Conservation (phyloP, 2,888 invertebrate genomes). For the Xestobium rufovillosum region DNA sequence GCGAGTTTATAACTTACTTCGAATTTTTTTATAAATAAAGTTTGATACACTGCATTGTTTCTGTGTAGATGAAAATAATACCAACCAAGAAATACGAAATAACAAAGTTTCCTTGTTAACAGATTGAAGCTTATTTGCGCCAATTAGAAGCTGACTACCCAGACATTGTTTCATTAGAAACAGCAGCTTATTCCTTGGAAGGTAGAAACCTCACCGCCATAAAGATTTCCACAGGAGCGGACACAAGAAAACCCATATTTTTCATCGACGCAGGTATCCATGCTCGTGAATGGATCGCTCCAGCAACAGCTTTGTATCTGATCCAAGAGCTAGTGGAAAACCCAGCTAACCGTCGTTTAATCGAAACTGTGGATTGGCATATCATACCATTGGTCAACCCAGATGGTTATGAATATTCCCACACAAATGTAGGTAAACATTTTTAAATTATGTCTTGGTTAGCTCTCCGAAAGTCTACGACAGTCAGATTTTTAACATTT, state of each 20-base stretch:
- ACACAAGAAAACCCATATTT: constrained; percentile 49
- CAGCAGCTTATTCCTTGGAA: constrained; percentile 54
- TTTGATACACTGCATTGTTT: too few species aligned
- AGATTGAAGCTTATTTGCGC: constrained; percentile 42
- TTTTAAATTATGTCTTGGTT: too few species aligned
- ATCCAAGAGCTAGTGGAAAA: constrained; percentile 58
- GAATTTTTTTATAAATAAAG: too few species aligned
- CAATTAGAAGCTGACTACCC: constrained; percentile 45
- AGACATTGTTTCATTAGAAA: constrained; percentile 46
- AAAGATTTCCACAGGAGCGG: constrained; percentile 49
- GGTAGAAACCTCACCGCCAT: constrained; percentile 51
- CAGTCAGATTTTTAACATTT: too few species aligned
- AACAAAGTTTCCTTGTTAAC: constrained; percentile 17
- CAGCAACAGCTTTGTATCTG: constrained; percentile 56
- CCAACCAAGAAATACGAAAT: too few species aligned
- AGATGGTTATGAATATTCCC: constrained; percentile 61
- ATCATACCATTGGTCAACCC: constrained; percentile 63
- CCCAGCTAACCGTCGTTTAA: constrained; percentile 47
- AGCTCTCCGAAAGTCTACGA: too few species aligned
- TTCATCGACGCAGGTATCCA: constrained; percentile 57
- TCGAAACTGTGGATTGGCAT: constrained; percentile 58
- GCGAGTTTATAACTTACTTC: too few species aligned
- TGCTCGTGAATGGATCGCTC: constrained; percentile 66
- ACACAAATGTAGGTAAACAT: constrained; percentile 42
- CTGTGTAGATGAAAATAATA: too few species aligned